Evolutionary conservation across 2,888 invertebrate genomes (phyloP), one percentile per base, ranked within the genome.

Genomic region (Melolontha melolontha): DNA sequence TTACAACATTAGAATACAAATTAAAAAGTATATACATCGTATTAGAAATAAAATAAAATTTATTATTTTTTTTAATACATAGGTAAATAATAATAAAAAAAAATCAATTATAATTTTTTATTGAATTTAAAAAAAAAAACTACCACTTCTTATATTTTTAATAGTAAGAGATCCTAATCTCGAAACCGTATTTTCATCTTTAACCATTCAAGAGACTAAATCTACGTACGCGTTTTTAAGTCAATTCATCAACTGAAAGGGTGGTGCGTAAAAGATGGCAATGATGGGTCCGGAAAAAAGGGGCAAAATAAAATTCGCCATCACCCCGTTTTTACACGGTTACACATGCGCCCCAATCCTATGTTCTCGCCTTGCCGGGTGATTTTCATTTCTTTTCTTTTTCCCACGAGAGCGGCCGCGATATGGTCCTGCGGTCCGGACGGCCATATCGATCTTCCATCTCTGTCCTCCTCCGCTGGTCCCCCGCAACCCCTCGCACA

Each of bases 231-330:
- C 55, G 55, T 41, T 55, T 55, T 29, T 55, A 40, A 39, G 55
- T 49, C 63, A 63, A 63, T 63, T 49, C 50, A 63, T 63, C 63
- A 50, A 63, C 63, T 63, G 63, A 63, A 49, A 49, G 39, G 63
- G 34, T 8, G 27, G 59, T 29, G 59, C 14, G 41, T 17, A 17
- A 42, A 41, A 51, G 51, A 51, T 51, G 34, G 34, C 34, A 51
- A 12, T 11, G 51, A 27, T 12, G 12, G 11, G 29, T 8, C 27
- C 11, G 14, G 17, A 50, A 63, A 63, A 63, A 49, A 47, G 41
- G 39, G 49, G n/a, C 12, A 63, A 50, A 49, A 63, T 16, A 63
- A 50, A 40, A 40, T 55, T 41, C 40, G 5, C 27, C 22, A 29
- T 34, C 17, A 14, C 8, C 17, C 55, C 41, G 47, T 50, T 63